Evolutionary conservation across 2,797 vertebrate species (phyloP), one percentile per base, ranked within the genome.

Genomic region (Eulemur rubriventer): DNA sequence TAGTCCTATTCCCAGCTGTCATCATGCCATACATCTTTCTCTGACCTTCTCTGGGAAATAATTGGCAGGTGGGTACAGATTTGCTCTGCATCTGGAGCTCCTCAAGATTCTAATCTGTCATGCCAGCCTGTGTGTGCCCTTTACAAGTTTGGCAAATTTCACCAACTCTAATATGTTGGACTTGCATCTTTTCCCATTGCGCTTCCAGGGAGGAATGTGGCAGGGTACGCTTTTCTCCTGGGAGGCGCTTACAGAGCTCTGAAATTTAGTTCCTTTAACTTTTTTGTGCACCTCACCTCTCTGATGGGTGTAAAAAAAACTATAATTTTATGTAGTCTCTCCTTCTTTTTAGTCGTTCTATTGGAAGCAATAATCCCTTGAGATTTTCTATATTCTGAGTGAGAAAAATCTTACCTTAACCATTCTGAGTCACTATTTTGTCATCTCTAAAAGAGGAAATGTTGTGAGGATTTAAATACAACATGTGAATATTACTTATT

Each of bases 391-490:
- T 20, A 70, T 90, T 70, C 46, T 65, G 4, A 43, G 38, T 55
- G 63, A 84, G 43, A 30, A 90, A 90, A 92, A 65, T 88, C 78
- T 92, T 89, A 61, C 52, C 18, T 94, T 96, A 84, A 57, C 12
- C 41, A 52, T 85, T 84, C 67, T 90, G 24, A 82, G 35, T 92
- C 46, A 92, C 50, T 85, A 22, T 75, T 70, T 90, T 94, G 50
- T 96, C 65, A 20, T 89, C 46, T 91, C 30, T 94, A 61, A 84
- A 94, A 89, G 38, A n/a, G 81, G 38, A 88, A 88, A 79, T 43
- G 89, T 95, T 50, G 48, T 93, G 57, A 86, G 72, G n/a, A 91
- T 86, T 94, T 95, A 91, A 88, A 94, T 94, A 95, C 8, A 72
- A 13, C 59, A 57, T 41, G 30, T 73, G 81, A 92, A 93, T 90